Base-by-base conservation (phyloP, 2,888 invertebrate genomes). In the Thelaira solivaga region DNA sequence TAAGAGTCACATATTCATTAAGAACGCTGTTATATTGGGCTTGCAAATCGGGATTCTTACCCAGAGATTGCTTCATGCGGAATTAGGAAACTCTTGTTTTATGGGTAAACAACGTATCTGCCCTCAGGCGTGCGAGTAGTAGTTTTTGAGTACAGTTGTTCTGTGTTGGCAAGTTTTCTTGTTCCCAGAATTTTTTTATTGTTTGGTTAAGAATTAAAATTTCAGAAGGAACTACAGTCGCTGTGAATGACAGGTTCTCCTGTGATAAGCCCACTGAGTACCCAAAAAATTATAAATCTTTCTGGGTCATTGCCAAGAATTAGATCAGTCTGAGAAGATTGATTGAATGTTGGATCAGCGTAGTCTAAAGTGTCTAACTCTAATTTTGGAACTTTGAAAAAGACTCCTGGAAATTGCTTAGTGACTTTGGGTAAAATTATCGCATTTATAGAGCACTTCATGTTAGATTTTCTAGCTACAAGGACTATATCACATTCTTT, bases 101-200 rank as follows among this genome's bases (percentile, higher is more conserved):
- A 59, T 49, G 4, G 59, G 59, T 10, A 69, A 39, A 69, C 47
- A 1, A 57, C n/a, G n/a, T 24, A 39, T 57, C 57, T 47, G 0
- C 59, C 59, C 10, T 47, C 57, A 0, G 20, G 10, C n/a, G 10
- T n/a, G 34, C 34, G n/a, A 1, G 1, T n/a, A 7, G 59, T 26
- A 2, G 68, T 69, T 26, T 59, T 6, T 1, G 1, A 10, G 18
- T 68, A 69, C 26, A 69, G 39, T 1, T 49, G 10, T 36, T 16
- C 7, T 11, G 18, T 39, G 7, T 5, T 6, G 39, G 10, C 1
- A 65, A 22, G 11, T 67, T 55, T 34, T 57, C 47, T 47, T n/a
- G 45, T 59, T 69, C 57, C 59, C 49, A 69, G 11, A 69, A 69
- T n/a, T 59, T 55, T 13, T 36, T 20, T 4, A 69, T 11, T 4